Evolutionary conservation across 2,797 vertebrate species (phyloP), one percentile per base, ranked within the genome.

Genomic region (Thunnus albacares): DNA sequence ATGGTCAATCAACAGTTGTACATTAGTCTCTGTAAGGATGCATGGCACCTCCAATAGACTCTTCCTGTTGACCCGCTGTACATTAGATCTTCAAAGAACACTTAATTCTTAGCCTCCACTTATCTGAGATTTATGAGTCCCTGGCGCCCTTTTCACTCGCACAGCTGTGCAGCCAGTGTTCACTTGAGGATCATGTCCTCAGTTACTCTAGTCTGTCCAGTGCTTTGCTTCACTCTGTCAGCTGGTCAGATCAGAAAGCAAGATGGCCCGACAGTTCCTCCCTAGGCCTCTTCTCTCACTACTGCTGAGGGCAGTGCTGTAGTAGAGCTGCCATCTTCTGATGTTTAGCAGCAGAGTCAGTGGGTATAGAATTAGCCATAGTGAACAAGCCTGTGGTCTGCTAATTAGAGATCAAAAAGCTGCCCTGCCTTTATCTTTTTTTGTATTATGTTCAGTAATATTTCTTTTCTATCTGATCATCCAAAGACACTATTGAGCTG

Each of bases 361-460:
- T 43, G 56, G 14, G 28, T 58, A 38, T 20, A 72, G 51, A 68
- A 71, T 79, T 59, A 79, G 62, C 67, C 58, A 28, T 22, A 57
- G 69, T 71, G 65, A 85, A 75, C 60, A n/a, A 74, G 79, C 71
- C 68, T 73, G 57, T 66, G 20, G 20, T 68, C 45, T 74, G 52
- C 33, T 79, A 83, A 87, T 79, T 51, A 69, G 58, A 71, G 13
- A 80, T 76, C 35, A 79, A 30, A 81, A 55, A 51, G 33, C 20
- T 56, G 38, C 55, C 75, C 60, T 71, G 58, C 33, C 17, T 53
- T 79, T 7, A 49, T 41, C 35, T 47, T 43, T 58, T 18, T 53
- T 43, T 52, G 28, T 49, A 12, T 45, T 49, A 63, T 18, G 18
- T 45, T 45, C 33, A 30, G 5, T 24, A 7, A 73, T 56, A 30